Evolutionary conservation across 2,113 vertebrate genomes (phyloP), one percentile per base, ranked within the genome.

Genomic region (Hiodon tergisus): DNA sequence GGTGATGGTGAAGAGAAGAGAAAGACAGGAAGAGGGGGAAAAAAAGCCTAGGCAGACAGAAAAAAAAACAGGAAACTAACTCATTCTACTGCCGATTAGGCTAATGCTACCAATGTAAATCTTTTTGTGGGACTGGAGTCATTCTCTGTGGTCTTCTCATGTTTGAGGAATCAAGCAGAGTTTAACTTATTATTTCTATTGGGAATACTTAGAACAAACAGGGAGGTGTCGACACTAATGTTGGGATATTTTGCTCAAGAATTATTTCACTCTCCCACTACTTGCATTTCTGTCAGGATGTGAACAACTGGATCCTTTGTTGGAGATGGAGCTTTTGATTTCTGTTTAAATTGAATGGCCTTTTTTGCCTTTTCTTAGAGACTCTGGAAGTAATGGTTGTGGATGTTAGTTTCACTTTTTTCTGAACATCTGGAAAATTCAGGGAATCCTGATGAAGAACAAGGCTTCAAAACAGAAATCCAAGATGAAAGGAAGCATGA

Each of bases 371-470:
- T 76, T 13, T 65, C 17, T 48, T 11, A 10, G 66, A 83, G 73
- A 86, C 83, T 74, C 85, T 85, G 85, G 83, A 82, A 87, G 87
- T 84, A 59, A 83, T 86, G 66, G 73, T 76, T 13, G 77, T 9
- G 67, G 74, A 51, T 81, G 69, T 76, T 78, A 74, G 72, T 80
- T 79, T 83, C 77, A 79, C 14, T 80, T 85, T 84, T 78, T 51
- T 82, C 82, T 81, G 77, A 85, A 81, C 77, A 58, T 65, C 80
- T 82, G 86, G 86, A 90, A 83, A 16, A 83, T 58, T 85, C 83
- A 88, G 79, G 81, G 87, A 86, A 86, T 80, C 85, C 95, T 94
- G 94, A 98, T 99, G 97, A 98, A 97, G 96, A 99, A 99, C 93
- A 99, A 98, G 94, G 93, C 93, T 84, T 93, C 92, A 76, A 99